Percentiles rank a stretch among this genome's conserved stretches.
These are phyloP conservation scores for Mactromeris polynyma DNA, from an alignment of 2,888 invertebrate genomes.

Conservation along the genomic window DNA sequence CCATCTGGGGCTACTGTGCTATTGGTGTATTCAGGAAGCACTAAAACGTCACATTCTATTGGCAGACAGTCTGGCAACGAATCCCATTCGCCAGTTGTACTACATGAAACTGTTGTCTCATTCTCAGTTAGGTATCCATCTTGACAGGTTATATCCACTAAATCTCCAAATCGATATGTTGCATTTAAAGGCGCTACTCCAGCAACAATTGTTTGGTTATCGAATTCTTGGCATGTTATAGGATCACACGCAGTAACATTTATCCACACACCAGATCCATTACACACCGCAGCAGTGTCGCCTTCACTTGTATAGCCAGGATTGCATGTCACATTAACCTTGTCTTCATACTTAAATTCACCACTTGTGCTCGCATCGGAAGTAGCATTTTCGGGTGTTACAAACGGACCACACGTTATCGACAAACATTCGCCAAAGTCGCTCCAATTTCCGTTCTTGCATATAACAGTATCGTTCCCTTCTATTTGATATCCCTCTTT, in stretches of 20 bases:
- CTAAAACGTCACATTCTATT: not conserved
- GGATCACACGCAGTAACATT: constrained; percentile 4
- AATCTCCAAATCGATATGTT: not conserved
- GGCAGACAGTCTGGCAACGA: constrained; percentile 2
- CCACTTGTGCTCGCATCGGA: not conserved
- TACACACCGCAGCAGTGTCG: not conserved
- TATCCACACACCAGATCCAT: not conserved
- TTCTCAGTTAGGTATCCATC: not conserved
- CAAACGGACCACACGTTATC: not conserved
- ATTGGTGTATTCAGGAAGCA: not conserved
- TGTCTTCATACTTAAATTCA: constrained; percentile 19
- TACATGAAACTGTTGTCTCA: not conserved
- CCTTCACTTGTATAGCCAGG: no score
- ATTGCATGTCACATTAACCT: constrained; percentile 26
- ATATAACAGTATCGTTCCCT: not conserved
- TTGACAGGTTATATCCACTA: no score
- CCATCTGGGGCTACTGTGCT: not conserved
- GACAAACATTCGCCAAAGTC: constrained; percentile 18
- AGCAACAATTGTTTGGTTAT: not conserved
- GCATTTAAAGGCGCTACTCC: not conserved
- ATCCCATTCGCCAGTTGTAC: not conserved
- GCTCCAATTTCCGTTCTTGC: constrained; percentile 35
- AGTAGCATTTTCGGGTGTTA: not conserved
- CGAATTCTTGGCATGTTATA: not conserved
- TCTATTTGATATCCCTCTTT: not conserved